These are phyloP conservation scores for Lithophane leautieri DNA, from an alignment of 2,888 invertebrate species.

Conservation along the genomic window DNA sequence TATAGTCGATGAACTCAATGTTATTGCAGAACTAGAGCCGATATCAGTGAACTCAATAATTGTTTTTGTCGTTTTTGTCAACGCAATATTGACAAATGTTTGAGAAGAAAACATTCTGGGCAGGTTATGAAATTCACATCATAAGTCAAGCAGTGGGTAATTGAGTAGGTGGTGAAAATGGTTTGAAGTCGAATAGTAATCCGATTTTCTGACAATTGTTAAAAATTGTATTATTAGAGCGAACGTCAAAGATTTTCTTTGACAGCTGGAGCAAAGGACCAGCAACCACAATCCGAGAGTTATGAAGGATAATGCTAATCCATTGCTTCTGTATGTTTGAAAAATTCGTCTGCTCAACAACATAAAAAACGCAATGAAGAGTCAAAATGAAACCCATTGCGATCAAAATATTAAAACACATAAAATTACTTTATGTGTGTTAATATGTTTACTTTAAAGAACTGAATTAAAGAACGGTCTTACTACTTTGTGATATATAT, in stretches of 20 bases:
- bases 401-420: no score
- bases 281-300: no score
- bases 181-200: neutral
- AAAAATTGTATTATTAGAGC: neutral
- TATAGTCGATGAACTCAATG: conserved; percentile 25
- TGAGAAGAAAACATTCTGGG: neutral
- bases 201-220: neutral
- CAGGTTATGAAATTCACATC: neutral
- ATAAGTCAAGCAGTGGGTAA: neutral
- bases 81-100: neutral
- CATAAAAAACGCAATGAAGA: no score
- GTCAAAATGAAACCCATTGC: no score
- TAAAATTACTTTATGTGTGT: no score
- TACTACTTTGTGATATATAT: no score
- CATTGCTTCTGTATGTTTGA: no score
- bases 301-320: no score
- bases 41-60: conserved; percentile 7
- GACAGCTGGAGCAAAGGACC: no score
- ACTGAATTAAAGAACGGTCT: no score
- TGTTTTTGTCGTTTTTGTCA: conserved; percentile 19
- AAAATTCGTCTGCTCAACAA: no score
- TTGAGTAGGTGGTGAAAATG: neutral
- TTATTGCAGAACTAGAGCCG: conserved; percentile 17
- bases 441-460: no score
- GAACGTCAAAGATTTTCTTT: neutral